Percentiles rank a stretch among this genome's conserved stretches.
These are phyloP conservation scores for Pelecanoides urinatrix DNA, from an alignment of 2,113 vertebrate species.

Conservation along the genomic window DNA sequence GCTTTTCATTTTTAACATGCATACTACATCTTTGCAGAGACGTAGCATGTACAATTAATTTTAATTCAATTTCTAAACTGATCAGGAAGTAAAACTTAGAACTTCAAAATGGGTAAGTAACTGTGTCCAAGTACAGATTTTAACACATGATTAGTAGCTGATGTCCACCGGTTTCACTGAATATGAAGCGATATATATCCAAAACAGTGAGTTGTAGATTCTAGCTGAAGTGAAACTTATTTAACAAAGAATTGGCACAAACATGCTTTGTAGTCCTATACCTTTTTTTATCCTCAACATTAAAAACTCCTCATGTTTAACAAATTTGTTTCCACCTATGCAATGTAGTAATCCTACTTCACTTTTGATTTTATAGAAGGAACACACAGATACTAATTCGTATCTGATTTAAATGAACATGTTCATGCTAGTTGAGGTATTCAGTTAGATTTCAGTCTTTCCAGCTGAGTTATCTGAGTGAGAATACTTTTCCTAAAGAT, in stretches of 20 bases:
- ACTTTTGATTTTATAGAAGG: slow-evolving; percentile 45
- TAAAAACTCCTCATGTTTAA: slow-evolving; percentile 23
- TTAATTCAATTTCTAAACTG: background rate
- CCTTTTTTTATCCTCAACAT: background rate
- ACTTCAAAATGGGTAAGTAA: background rate
- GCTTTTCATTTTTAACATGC: background rate
- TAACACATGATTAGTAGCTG: background rate
- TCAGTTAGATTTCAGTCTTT: slow-evolving; percentile 43
- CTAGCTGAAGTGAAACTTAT: background rate
- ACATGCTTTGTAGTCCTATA: background rate
- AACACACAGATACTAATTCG: slow-evolving; percentile 41
- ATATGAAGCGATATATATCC: background rate
- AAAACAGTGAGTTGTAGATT: background rate
- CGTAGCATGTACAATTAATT: background rate
- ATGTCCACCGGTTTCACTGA: background rate
- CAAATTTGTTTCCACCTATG: slow-evolving; percentile 42
- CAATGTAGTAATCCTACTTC: background rate
- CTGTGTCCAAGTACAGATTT: background rate
- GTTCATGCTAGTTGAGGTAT: slow-evolving; percentile 51
- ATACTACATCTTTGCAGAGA: background rate
- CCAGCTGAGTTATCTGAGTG: slow-evolving; percentile 36
- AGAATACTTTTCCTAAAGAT: slow-evolving; percentile 23
- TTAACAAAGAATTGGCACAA: slow-evolving; percentile 29
- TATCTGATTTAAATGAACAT: slow-evolving; percentile 49
- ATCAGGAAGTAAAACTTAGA: background rate